Evolutionary conservation across 2,113 vertebrate species (phyloP).

Genomic region (Actinemys pallida): DNA sequence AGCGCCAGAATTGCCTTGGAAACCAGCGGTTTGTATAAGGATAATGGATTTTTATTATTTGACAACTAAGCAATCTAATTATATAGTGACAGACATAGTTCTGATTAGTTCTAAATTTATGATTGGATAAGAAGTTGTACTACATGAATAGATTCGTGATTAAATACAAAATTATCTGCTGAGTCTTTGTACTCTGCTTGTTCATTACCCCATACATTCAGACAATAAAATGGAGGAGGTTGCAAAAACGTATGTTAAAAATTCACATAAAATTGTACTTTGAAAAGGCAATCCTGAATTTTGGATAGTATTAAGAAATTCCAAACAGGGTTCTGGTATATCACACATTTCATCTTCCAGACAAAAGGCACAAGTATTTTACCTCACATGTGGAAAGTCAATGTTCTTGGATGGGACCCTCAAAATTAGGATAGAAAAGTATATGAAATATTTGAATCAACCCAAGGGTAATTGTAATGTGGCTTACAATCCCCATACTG

Average conservation of each 20-base stretch:
- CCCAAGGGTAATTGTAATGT: neutral
- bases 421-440: neutral
- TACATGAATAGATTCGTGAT: slow-evolving; percentile 31
- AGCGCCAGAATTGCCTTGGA: slow-evolving; percentile 65
- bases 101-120: slow-evolving; percentile 56
- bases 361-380: neutral
- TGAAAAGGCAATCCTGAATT: slow-evolving; percentile 54
- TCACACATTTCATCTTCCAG: slow-evolving; percentile 42
- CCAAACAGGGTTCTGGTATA: slow-evolving; percentile 51
- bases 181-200: slow-evolving; percentile 23
- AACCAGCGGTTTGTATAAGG: slow-evolving; percentile 55
- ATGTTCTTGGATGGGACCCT: neutral
- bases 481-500: neutral
- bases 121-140: slow-evolving; percentile 57
- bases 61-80: slow-evolving; percentile 61
- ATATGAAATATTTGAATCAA: neutral
- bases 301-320: slow-evolving; percentile 29
- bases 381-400: neutral
- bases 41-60: slow-evolving; percentile 63
- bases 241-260: slow-evolving; percentile 17
- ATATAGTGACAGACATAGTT: slow-evolving; percentile 29
- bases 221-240: slow-evolving; percentile 14
- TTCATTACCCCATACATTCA: neutral
- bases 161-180: slow-evolving; percentile 32
- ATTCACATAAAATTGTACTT: slow-evolving; percentile 48